A percentile compares a stretch with the other conserved stretches of the same genome.
Evolutionary conservation across 53 echinoderm and acorn worm genomes (phyloP).

Genomic region (Glandiceps talaboti): DNA sequence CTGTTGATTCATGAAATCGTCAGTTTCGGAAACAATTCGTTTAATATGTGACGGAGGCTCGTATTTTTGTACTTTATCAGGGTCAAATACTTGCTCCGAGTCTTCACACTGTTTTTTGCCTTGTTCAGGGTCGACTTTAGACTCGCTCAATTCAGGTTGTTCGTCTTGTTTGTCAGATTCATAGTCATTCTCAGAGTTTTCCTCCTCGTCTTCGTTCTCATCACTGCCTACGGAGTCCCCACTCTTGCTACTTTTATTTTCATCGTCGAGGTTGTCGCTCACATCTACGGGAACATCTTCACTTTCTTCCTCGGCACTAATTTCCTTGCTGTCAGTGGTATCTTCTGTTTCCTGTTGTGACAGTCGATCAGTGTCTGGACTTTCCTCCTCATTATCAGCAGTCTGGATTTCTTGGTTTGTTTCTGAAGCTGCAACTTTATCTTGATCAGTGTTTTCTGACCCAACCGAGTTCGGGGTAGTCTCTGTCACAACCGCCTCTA

Average conservation of each 20-base stretch:
- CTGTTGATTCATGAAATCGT: background rate
- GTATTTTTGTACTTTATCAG: background rate
- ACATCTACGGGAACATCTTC: too few species aligned
- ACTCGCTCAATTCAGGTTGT: background rate
- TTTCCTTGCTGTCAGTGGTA: too few species aligned
- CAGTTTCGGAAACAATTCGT: background rate
- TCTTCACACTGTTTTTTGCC: background rate
- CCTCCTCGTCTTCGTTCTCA: background rate
- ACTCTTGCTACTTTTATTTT: background rate
- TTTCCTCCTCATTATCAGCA: too few species aligned
- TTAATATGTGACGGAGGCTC: background rate
- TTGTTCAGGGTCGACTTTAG: background rate
- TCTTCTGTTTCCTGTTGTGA: too few species aligned
- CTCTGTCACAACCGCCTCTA: too few species aligned
- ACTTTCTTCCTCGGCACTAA: too few species aligned
- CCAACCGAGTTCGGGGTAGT: too few species aligned
- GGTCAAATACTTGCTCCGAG: background rate
- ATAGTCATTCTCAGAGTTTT: background rate
- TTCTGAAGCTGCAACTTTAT: too few species aligned
- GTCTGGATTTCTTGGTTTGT: too few species aligned
- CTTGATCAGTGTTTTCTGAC: too few species aligned
- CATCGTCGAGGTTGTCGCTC: too few species aligned
- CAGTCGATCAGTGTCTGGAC: too few species aligned
- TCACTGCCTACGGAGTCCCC: background rate
- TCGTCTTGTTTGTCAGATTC: background rate